Conservation (phyloP, 2,888 invertebrate species). For the Campoplex nolae region DNA sequence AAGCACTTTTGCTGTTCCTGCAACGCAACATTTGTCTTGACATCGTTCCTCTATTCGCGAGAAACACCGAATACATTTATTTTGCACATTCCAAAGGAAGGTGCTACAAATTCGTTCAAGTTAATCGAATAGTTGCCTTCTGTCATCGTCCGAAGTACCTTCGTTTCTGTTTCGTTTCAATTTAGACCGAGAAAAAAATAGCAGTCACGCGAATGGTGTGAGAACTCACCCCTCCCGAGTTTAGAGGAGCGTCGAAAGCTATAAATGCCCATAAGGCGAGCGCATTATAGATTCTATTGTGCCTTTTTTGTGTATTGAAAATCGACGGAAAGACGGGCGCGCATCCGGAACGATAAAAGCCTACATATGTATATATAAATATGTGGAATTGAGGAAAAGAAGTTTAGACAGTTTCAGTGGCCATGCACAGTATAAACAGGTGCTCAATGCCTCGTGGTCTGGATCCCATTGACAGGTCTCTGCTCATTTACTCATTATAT, state of each 20-base stretch:
- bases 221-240: slow-evolving; percentile 22
- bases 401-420: slow-evolving; percentile 19
- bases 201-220: slow-evolving; percentile 57
- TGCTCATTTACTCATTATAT: slow-evolving; percentile 73
- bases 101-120: slow-evolving; percentile 21
- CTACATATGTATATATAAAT: background rate
- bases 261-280: slow-evolving; percentile 59
- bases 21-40: background rate
- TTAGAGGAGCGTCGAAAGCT: slow-evolving; percentile 50
- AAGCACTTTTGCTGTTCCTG: background rate
- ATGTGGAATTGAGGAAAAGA: slow-evolving; percentile 17
- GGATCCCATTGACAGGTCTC: slow-evolving; percentile 71
- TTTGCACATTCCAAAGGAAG: slow-evolving; percentile 31
- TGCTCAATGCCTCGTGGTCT: slow-evolving; percentile 73
- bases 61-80: slow-evolving; percentile 12
- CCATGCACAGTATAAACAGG: slow-evolving; percentile 70
- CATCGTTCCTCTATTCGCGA: background rate
- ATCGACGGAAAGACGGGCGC: slow-evolving; percentile 33
- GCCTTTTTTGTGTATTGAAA: slow-evolving; percentile 44
- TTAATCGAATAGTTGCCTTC: slow-evolving; percentile 41
- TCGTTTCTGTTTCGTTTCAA: slow-evolving; percentile 21
- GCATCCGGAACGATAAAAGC: slow-evolving; percentile 29
- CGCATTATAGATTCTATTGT: slow-evolving; percentile 54
- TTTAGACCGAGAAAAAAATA: slow-evolving; percentile 33
- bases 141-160: slow-evolving; percentile 38